Evolutionary conservation across 2,888 invertebrate species (phyloP), one percentile per base, ranked within the genome.

Genomic region (Parthenolecanium corni): DNA sequence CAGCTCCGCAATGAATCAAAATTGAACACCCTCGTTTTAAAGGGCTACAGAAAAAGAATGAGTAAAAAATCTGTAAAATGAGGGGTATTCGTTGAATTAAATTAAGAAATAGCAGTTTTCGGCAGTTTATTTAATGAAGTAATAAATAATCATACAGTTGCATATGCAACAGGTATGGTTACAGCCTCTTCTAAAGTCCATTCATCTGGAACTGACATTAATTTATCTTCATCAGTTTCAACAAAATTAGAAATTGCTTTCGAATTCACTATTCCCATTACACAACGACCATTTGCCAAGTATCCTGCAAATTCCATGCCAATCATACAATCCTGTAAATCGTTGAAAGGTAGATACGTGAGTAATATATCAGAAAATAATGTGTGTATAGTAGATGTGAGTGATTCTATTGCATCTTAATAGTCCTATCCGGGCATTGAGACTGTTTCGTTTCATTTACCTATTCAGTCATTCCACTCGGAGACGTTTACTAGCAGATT

Each of bases 121-220:
- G n/a, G n/a, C n/a, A n/a, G n/a, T n/a, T n/a, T n/a, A n/a, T n/a
- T n/a, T n/a, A n/a, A n/a, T n/a, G n/a, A n/a, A n/a, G n/a, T n/a
- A n/a, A n/a, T n/a, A n/a, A n/a, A n/a, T n/a, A n/a, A 31, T 4
- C 44, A 44, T 67, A 73, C 78, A 70, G 82, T 82, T 16, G 77
- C 73, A 68, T 84, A 84, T 4, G 79, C 82, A 11, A 78, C 77
- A 0, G 84, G 84, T 1, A 84, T 76, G 0, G 83, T 82, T 1
- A 82, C 79, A 2, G 83, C 84, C 16, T 84, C 80, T 68, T 80
- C 80, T 62, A 83, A 69, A 0, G 75, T 75, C 83, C 83, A 84
- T 1, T 70, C 46, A 0, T 76, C 73, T 0, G 84, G 83, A 3
- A 83, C 72, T 0, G 73, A 68, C 79, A 82, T 83, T 0, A 70